Percentiles rank a stretch among this genome's conserved stretches.
These are phyloP conservation scores for Dermolepida albohirtum DNA, from an alignment of 2,888 invertebrate genomes.

Conservation along the genomic window DNA sequence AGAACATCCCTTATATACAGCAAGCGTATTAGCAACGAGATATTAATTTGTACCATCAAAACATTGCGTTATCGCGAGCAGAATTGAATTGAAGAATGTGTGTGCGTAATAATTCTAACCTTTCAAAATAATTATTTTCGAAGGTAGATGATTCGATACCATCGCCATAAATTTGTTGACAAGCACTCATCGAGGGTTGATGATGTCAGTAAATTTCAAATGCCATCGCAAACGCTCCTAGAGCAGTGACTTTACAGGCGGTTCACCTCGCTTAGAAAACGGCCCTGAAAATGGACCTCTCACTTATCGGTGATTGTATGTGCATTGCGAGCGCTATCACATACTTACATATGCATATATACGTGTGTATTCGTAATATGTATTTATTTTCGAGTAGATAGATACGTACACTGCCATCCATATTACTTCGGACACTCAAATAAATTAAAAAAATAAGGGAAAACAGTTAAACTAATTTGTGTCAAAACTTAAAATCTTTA, in stretches of 20 bases:
- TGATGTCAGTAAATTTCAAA: conserved; percentile 38
- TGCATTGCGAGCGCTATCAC: conserved; percentile 15
- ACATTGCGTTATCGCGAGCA: too few species aligned
- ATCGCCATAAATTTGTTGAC: conserved; percentile 34
- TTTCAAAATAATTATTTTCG: conserved; percentile 34
- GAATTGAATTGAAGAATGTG: too few species aligned
- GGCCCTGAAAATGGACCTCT: conserved; percentile 36
- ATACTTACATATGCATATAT: not conserved
- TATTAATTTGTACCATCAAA: too few species aligned
- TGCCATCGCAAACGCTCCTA: conserved; percentile 34
- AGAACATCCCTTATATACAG: too few species aligned
- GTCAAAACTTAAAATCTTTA: too few species aligned
- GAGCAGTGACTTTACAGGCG: conserved; percentile 19
- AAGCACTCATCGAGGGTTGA: conserved; percentile 30
- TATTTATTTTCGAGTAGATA: too few species aligned
- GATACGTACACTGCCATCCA: too few species aligned
- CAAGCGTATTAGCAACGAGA: too few species aligned
- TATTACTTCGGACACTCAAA: too few species aligned
- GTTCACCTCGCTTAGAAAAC: conserved; percentile 35
- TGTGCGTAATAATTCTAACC: conserved; percentile 20
- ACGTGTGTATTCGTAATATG: not conserved
- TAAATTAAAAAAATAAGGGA: too few species aligned
- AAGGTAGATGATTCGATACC: conserved; percentile 18
- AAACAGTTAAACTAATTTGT: too few species aligned
- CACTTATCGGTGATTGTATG: conserved; percentile 30